Conservation (phyloP, 2,888 invertebrate genomes). For the Slavum lentiscoides region DNA sequence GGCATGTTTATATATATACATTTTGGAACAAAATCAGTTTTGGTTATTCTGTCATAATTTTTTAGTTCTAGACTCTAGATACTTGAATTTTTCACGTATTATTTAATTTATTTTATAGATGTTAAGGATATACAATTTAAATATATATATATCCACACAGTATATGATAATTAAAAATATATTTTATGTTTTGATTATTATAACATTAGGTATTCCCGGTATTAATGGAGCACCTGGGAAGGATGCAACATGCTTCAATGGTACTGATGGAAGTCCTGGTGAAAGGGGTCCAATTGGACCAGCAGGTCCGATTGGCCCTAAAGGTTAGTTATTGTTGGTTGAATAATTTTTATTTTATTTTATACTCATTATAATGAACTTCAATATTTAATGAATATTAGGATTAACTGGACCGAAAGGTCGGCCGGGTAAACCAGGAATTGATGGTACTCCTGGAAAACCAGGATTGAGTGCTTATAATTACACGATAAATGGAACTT, state of each 20-base stretch:
- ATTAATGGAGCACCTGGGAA: slow-evolving; percentile 75
- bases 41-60: too few relatives aligned
- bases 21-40: too few relatives aligned
- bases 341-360: not conserved
- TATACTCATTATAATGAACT: not conserved
- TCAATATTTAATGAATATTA: slow-evolving; percentile 58
- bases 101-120: too few relatives aligned
- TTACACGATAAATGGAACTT: slow-evolving; percentile 64
- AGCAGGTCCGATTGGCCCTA: slow-evolving; percentile 73
- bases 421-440: slow-evolving; percentile 70
- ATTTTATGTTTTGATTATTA: not conserved
- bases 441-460: slow-evolving; percentile 74
- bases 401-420: slow-evolving; percentile 68
- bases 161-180: not conserved
- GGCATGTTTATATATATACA: too few relatives aligned
- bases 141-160: too few relatives aligned
- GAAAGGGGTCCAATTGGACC: slow-evolving; percentile 71
- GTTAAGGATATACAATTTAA: too few relatives aligned
- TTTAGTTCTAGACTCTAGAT: too few relatives aligned
- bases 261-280: slow-evolving; percentile 59
- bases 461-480: slow-evolving; percentile 82
- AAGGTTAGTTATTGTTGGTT: slow-evolving; percentile 62
- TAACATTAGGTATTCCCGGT: slow-evolving; percentile 61
- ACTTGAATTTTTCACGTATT: too few relatives aligned
- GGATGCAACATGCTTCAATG: slow-evolving; percentile 72